Evolutionary conservation across 1,140 invertebrate species (phyloP), one percentile per base, ranked within the genome.

Genomic region (Elymnias hypermnestra): DNA sequence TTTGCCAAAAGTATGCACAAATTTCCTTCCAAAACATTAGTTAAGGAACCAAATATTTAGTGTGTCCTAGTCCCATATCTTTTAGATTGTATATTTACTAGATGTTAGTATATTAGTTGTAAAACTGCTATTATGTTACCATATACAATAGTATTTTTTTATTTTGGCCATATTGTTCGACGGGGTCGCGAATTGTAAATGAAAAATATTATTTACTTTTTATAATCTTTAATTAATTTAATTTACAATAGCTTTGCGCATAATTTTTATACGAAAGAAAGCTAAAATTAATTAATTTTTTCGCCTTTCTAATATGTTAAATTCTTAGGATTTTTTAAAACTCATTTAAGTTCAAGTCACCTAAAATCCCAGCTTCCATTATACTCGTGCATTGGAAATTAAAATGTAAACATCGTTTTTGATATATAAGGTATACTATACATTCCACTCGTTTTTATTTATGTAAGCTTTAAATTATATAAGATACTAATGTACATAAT

Each of bases 31-130:
- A 51, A 52, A 29, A 36, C 36, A 29, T 35, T 48, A 48, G 40
- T 49, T 50, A 53, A 52, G 40, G 41, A 55, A 63, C 54, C 41
- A 51, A 57, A 58, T 50, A 36, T 45, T 45, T 58, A 67, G 62
- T 64, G 42, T 63, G 54, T 48, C 61, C 61, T 69, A 69, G 67
- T 71, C 61, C 40, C 37, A 45, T 51, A 57, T 57, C 41, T 51
- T 59, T 67, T 59, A 66, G 51, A 55, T 55, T 57, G 53, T 59
- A 66, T 53, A 55, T 58, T 63, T 55, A 36, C 44, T 55, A 58
- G 56, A 43, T 12, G 33, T 51, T 63, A 58, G 6, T 47, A 41
- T 12, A 52, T 22, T 57, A 55, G 51, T 40, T 9, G 26, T 22
- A 55, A 48, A 45, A 33, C 23, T 18, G 22, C 19, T 44, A 18